Evolutionary conservation across 2,113 vertebrate genomes (phyloP).

Genomic region (Hippoglossus stenolepis): DNA sequence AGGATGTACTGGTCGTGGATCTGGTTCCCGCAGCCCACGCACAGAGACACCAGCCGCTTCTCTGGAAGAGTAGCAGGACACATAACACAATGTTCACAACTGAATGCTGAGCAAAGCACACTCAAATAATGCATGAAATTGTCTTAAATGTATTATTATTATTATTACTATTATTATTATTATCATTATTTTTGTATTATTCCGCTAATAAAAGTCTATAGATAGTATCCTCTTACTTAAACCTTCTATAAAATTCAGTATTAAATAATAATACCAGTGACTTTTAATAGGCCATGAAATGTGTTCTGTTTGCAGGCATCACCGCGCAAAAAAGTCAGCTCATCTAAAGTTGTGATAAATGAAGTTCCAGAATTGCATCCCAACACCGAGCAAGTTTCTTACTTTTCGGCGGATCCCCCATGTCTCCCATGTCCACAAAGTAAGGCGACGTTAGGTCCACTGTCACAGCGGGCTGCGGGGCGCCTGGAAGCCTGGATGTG

Average conservation of each 20-base stretch:
- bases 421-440: conserved; percentile 96
- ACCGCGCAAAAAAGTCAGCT: conserved; percentile 8
- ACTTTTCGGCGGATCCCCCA: conserved; percentile 99
- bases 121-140: background rate
- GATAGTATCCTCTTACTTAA: background rate
- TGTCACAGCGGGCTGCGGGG: conserved; percentile 74
- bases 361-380: background rate
- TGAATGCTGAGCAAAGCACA: background rate
- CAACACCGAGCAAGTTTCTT: conserved; percentile 75
- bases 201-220: conserved; percentile 6
- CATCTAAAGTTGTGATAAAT: conserved; percentile 1
- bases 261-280: background rate
- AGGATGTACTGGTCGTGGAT: conserved; percentile 99
- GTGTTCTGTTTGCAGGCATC: background rate
- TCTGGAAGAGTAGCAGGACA: conserved; percentile 80
- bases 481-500: conserved; percentile 68
- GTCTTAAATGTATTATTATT: background rate
- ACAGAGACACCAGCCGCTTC: conserved; percentile 97
- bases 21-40: conserved; percentile 99
- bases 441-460: conserved; percentile 94
- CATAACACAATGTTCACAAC: conserved; percentile 7
- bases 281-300: conserved; percentile 13
- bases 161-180: conserved; percentile 15
- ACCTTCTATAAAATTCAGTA: background rate
- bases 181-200: conserved; percentile 8